Evolutionary conservation across 2,888 invertebrate species (phyloP).

Genomic region (Zaprionus obscuricornis): DNA sequence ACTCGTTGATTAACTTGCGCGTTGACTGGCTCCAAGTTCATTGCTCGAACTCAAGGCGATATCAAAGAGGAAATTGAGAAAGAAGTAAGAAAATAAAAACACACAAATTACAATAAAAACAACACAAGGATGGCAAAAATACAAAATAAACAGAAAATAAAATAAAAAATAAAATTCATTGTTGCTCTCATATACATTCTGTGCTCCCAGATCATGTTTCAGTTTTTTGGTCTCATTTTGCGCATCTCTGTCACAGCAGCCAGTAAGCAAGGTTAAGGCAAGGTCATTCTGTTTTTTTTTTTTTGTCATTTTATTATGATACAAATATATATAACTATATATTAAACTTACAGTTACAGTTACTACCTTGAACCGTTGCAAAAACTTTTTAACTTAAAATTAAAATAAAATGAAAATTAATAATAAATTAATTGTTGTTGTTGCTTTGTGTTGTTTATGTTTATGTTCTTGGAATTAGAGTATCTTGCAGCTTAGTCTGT

Average conservation of each 20-base stretch:
- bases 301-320: constrained; percentile 5
- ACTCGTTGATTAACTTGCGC: constrained; percentile 57
- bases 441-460: no score
- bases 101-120: constrained; percentile 3
- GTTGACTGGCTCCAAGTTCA: constrained; percentile 55
- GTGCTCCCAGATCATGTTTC: constrained; percentile 48
- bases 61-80: constrained; percentile 54
- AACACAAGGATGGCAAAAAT: neutral
- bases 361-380: constrained; percentile 19
- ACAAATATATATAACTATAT: constrained; percentile 21
- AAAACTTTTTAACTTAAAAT: no score
- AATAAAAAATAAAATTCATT: constrained; percentile 13
- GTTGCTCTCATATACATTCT: constrained; percentile 36
- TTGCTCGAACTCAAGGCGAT: constrained; percentile 60
- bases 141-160: neutral
- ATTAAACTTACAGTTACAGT: constrained; percentile 17
- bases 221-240: constrained; percentile 26
- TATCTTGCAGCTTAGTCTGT: no score
- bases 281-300: neutral
- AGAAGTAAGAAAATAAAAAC: constrained; percentile 24
- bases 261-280: no score
- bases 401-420: no score
- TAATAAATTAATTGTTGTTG: no score
- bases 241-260: no score
- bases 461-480: no score